A percentile compares a stretch with the other conserved stretches of the same genome.
phyloP scores from a whole-genome alignment of 2,797 vertebrate species.

The Oryzias dopingdopingensis region DNA sequence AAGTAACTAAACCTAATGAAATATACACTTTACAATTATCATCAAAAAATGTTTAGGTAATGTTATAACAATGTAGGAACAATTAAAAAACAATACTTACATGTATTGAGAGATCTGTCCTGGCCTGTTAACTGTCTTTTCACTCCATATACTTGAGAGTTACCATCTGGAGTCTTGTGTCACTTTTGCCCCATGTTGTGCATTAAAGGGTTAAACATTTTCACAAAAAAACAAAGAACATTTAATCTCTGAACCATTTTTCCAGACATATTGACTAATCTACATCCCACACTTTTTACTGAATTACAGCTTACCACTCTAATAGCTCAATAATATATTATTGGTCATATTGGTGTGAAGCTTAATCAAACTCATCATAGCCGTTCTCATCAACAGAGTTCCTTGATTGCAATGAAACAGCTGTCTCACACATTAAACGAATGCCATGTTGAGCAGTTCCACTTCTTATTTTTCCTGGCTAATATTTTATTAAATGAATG shows the following conservation, averaged over 20 bases:
- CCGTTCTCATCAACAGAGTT: not conserved
- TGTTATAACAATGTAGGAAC: too few species aligned
- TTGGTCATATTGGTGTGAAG: not conserved
- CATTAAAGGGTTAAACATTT: too few species aligned
- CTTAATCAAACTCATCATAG: constrained; percentile 5
- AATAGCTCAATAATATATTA: not conserved
- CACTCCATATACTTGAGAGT: too few species aligned
- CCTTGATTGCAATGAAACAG: constrained; percentile 7
- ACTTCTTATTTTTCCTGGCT: not conserved
- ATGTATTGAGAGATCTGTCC: too few species aligned
- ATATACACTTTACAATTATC: too few species aligned
- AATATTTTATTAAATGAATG: constrained; percentile 16
- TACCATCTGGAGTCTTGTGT: too few species aligned
- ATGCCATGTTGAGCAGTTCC: not conserved
- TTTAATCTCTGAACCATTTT: not conserved
- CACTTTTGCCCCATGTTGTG: too few species aligned
- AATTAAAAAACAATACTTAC: too few species aligned
- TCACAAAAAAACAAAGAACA: too few species aligned
- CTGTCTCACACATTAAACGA: constrained; percentile 8
- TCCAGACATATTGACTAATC: not conserved
- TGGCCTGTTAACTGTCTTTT: too few species aligned
- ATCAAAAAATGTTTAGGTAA: too few species aligned
- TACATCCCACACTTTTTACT: not conserved
- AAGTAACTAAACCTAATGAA: too few species aligned
- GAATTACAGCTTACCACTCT: not conserved